Evolutionary conservation across 1,140 invertebrate species (phyloP).

Genomic region (Hesperophylax magnus): DNA sequence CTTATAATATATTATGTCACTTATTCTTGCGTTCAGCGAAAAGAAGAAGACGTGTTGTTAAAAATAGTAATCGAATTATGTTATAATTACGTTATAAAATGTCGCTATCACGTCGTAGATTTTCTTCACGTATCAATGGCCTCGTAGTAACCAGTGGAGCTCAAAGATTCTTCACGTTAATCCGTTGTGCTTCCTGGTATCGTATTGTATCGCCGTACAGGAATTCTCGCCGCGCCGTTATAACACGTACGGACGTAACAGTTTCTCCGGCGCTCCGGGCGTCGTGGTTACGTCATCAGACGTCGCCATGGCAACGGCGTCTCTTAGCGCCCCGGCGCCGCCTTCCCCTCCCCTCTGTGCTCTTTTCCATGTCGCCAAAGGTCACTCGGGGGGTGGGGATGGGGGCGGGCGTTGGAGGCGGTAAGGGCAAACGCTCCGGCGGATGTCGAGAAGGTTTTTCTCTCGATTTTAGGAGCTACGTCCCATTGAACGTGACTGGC

Average conservation of each 20-base stretch:
- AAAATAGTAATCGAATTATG: no score
- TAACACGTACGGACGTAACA: constrained; percentile 16
- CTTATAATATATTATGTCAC: no score
- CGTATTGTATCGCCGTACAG: neutral
- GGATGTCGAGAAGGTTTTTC: neutral
- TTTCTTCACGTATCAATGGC: neutral
- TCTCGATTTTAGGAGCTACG: neutral
- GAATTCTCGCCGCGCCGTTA: neutral
- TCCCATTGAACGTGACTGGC: neutral
- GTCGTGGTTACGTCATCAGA: constrained; percentile 48
- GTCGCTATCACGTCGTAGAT: neutral
- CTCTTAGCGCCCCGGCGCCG: constrained; percentile 10
- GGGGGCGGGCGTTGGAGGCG: neutral
- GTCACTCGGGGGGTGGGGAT: constrained; percentile 24
- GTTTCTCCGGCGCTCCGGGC: constrained; percentile 30
- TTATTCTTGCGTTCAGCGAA: no score
- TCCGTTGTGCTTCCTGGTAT: neutral
- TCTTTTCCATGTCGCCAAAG: constrained; percentile 25
- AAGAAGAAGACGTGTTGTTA: no score
- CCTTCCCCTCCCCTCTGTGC: constrained; percentile 4
- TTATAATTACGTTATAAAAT: no score
- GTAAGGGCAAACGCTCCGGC: neutral
- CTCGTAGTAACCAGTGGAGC: neutral
- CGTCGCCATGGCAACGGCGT: constrained; percentile 55
- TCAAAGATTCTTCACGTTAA: neutral